These are phyloP conservation scores for Diorhabda elongata DNA, from an alignment of 1,140 invertebrate genomes.

Conservation along the genomic window DNA sequence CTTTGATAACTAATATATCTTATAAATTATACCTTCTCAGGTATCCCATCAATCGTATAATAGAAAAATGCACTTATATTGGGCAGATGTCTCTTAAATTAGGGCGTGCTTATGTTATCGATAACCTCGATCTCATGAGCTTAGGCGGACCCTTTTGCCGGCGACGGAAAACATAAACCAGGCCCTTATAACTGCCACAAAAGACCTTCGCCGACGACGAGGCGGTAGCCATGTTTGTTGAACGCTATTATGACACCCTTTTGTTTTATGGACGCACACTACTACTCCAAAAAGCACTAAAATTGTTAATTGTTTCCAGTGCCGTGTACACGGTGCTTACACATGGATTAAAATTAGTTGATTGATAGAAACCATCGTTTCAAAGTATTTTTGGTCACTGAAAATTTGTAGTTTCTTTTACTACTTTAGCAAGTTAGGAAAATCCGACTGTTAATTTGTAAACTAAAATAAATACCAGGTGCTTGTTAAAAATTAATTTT, in stretches of 20 bases:
- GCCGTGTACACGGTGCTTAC: background rate
- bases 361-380: no score
- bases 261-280: conserved; percentile 8
- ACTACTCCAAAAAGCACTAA: background rate
- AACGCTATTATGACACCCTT: conserved; percentile 18
- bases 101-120: conserved; percentile 18
- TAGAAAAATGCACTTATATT: conserved; percentile 17
- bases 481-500: no score
- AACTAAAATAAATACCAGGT: no score
- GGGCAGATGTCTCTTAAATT: conserved; percentile 18
- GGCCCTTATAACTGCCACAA: conserved; percentile 11
- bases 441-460: no score
- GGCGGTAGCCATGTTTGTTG: conserved; percentile 19
- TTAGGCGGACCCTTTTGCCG: conserved; percentile 12
- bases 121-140: conserved; percentile 8
- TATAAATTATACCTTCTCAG: no score
- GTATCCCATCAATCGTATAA: background rate
- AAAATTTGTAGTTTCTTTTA: no score
- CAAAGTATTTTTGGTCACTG: no score
- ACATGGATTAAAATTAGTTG: no score
- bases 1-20: no score
- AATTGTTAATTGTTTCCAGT: conserved; percentile 8
- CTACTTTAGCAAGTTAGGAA: no score
- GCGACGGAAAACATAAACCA: conserved; percentile 20
- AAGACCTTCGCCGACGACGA: background rate